Conservation (phyloP, 2,888 invertebrate species). For the Apotomis betuletana region DNA sequence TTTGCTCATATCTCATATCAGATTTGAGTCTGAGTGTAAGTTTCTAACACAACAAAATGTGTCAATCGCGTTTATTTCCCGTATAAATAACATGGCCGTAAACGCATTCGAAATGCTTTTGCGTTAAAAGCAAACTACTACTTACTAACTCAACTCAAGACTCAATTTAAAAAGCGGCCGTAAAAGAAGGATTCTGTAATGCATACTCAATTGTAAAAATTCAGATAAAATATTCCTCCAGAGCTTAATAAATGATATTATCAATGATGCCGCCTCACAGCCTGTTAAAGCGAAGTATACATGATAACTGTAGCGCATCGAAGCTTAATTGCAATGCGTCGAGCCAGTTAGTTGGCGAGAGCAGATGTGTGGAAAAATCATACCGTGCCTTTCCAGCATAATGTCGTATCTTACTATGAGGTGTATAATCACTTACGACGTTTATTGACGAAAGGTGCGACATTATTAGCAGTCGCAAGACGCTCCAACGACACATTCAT, state of each 20-base stretch:
- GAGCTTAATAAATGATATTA: background rate
- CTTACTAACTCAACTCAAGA: too few relatives aligned
- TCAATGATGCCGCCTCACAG: background rate
- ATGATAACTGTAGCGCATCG: conserved; percentile 9
- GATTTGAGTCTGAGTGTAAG: too few relatives aligned
- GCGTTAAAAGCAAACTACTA: too few relatives aligned
- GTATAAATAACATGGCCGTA: too few relatives aligned
- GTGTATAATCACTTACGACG: background rate
- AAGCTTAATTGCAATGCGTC: conserved; percentile 30
- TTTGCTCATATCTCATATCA: too few relatives aligned
- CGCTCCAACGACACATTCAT: conserved; percentile 75
- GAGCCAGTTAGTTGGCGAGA: conserved; percentile 42
- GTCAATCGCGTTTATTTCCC: too few relatives aligned
- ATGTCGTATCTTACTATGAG: background rate
- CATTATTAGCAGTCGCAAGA: conserved; percentile 71
- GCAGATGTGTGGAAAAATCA: conserved; percentile 79
- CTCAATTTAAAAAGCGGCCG: too few relatives aligned
- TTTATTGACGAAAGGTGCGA: background rate
- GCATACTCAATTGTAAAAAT: background rate
- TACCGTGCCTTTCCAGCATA: conserved; percentile 38
- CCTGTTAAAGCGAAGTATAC: conserved; percentile 6
- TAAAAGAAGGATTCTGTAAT: too few relatives aligned
- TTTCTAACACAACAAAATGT: too few relatives aligned
- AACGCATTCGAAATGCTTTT: too few relatives aligned
- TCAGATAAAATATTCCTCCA: background rate